These are phyloP conservation scores for Brachionus angularis DNA, from an alignment of 1,140 invertebrate genomes.

Conservation along the genomic window DNA sequence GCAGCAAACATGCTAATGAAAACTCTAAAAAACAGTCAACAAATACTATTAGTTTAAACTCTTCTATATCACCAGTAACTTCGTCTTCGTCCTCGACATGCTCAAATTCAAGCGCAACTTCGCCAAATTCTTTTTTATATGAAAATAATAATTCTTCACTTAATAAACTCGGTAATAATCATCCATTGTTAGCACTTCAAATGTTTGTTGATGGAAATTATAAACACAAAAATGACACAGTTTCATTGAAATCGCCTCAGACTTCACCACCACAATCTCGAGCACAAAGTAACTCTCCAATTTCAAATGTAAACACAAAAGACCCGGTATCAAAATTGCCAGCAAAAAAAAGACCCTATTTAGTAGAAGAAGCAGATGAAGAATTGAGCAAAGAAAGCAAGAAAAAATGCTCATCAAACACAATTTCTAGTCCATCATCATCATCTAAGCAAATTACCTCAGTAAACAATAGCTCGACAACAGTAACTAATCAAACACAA, in stretches of 20 bases:
- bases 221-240: too few species aligned
- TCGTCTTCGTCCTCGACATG: background rate
- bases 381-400: background rate
- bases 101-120: too few species aligned
- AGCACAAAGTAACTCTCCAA: background rate
- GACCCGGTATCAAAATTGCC: background rate
- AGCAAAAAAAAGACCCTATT: slow-evolving; percentile 23
- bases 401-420: background rate
- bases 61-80: background rate
- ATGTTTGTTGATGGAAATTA: slow-evolving; percentile 29
- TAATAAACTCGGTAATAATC: too few species aligned
- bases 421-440: background rate
- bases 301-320: background rate
- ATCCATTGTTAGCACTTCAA: slow-evolving; percentile 28
- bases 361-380: background rate
- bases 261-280: background rate
- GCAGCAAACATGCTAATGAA: too few species aligned
- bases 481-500: background rate
- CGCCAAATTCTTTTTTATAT: too few species aligned
- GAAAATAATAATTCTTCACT: too few species aligned
- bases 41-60: too few species aligned
- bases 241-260: background rate
- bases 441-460: background rate
- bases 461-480: background rate
- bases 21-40: too few species aligned